Conservation (phyloP, 2,888 invertebrate genomes). For the Polydrusus tereticollis region DNA sequence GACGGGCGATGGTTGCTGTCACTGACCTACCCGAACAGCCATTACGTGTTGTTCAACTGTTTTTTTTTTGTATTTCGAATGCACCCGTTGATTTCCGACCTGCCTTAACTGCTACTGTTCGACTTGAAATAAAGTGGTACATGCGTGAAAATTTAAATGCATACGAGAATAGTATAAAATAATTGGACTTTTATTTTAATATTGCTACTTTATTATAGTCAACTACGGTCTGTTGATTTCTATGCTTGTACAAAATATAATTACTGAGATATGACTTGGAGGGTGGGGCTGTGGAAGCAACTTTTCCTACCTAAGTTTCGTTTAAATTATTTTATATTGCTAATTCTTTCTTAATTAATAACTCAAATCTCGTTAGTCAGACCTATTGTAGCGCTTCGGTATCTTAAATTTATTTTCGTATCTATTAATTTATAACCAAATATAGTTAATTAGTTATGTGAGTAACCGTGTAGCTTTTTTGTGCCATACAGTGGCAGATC, state of each 20-base stretch:
- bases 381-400: not conserved
- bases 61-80: conserved; percentile 61
- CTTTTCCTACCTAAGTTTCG: conserved; percentile 2
- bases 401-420: not conserved
- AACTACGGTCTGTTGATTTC: conserved; percentile 62
- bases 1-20: conserved; percentile 46
- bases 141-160: conserved; percentile 60
- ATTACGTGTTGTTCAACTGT: conserved; percentile 61
- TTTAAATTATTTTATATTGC: conserved; percentile 8
- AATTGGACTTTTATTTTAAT: conserved; percentile 17
- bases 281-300: conserved; percentile 13
- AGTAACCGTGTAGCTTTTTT: not conserved
- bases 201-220: conserved; percentile 61
- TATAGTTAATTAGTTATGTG: not conserved
- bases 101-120: conserved; percentile 57
- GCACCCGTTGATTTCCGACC: conserved; percentile 62
- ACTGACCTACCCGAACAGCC: conserved; percentile 57
- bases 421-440: not conserved
- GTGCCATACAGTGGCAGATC: no score
- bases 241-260: conserved; percentile 52
- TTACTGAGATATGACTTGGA: conserved; percentile 34
- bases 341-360: conserved; percentile 17
- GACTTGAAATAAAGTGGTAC: conserved; percentile 58
- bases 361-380: not conserved
- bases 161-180: conserved; percentile 49